Evolutionary conservation across 2,888 invertebrate species (phyloP), one percentile per base, ranked within the genome.

Genomic region (Rhagophthalmus giganteus): DNA sequence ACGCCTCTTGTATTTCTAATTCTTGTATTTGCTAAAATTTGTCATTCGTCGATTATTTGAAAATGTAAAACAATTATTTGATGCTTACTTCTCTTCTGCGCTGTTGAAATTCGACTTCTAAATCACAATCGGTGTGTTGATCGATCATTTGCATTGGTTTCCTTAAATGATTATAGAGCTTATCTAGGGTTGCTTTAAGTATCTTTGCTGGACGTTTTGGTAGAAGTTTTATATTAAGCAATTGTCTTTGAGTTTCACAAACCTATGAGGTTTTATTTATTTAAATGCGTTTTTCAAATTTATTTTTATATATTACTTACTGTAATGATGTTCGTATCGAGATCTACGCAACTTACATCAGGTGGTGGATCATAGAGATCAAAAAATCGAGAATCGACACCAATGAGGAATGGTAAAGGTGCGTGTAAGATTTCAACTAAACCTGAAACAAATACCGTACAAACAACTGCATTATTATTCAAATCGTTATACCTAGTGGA

Each of bases 331-430:
- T 94, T 94, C 0, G 99, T 99, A 71, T 99, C 99, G 69, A 99
- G 81, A 80, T 99, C 98, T 35, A 99, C 90, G 76, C 97, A 99
- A 37, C 93, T 95, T 5, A 99, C 97, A 76, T 99, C 98, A 9
- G 86, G 79, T 15, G 99, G 99, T 15, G 96, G 97, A 71, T 95
- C 94, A 71, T 94, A 96, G 24, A 97, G 78, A 75, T 99, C 98
- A 73, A 99, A 99, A 78, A 96, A 97, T 58, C 96, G 81, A 1
- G 96, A 96, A 74, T 97, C 97, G 1, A 97, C 94, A 28, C 97
- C 97, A 66, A 98, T 95, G 61, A 99, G 82, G 76, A 97, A 99
- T 1, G 99, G 98, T 63, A 96, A 79, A 0, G 99, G 99, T 9
- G 99, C 98, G 74, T 96, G 94, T 40, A 99, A 79, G 2, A 99